Conservation (phyloP, 2,888 invertebrate species). For the Chromoteleia sp. region DNA sequence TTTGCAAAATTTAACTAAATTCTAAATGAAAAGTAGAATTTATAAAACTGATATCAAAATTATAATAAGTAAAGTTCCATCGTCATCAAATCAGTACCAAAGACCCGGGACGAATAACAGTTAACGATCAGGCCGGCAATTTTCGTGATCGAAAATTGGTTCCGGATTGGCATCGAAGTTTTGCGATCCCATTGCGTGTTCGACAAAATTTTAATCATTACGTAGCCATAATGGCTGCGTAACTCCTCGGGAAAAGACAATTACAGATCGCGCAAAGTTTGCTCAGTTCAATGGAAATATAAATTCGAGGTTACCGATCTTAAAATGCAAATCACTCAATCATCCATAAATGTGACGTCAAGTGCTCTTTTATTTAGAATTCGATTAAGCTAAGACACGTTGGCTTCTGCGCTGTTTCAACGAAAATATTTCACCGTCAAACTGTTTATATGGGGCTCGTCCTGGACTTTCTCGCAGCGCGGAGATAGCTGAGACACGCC, state of each 20-base stretch:
- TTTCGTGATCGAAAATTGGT: conserved; percentile 19
- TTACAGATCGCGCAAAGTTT: conserved; percentile 47
- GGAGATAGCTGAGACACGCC: conserved; percentile 12
- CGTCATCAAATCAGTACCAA: too few species aligned
- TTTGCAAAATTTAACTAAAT: too few species aligned
- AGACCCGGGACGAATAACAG: background rate
- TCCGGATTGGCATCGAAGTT: conserved; percentile 18
- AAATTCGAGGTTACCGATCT: conserved; percentile 36
- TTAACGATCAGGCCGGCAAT: background rate
- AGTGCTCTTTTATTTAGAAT: conserved; percentile 32
- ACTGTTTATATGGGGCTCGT: conserved; percentile 59
- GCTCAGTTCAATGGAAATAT: conserved; percentile 46
- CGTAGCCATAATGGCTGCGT: conserved; percentile 3
- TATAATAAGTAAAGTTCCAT: too few species aligned
- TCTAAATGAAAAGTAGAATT: too few species aligned
- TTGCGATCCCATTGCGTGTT: conserved; percentile 26
- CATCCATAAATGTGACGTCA: conserved; percentile 26
- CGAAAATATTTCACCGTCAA: conserved; percentile 59
- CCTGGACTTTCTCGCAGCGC: conserved; percentile 14
- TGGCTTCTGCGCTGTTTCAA: conserved; percentile 9
- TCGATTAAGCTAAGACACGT: conserved; percentile 22
- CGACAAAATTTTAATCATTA: conserved; percentile 49
- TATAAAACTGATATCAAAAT: too few species aligned
- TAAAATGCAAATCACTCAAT: conserved; percentile 57
- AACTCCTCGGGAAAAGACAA: conserved; percentile 38